A percentile compares a stretch with the other conserved stretches of the same genome.
Conservation (phyloP, 2,797 vertebrate species). For the Peromyscus melanophrys region DNA sequence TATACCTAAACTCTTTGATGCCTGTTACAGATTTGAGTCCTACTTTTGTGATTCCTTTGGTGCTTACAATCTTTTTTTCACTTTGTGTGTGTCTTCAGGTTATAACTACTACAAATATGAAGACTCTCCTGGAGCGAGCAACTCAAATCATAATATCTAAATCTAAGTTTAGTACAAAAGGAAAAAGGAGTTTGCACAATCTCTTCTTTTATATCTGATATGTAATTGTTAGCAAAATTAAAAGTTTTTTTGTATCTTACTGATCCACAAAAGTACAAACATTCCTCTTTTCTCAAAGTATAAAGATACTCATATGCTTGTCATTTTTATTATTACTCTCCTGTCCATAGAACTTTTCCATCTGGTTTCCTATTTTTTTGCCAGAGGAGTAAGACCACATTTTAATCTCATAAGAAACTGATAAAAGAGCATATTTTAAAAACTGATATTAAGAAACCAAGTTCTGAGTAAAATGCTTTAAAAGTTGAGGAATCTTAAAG, state of each 20-base stretch:
- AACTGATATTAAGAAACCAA: background rate
- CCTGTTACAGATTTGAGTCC: conserved; percentile 33
- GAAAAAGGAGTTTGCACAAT: background rate
- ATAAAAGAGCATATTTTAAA: background rate
- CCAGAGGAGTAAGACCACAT: background rate
- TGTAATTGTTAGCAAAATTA: conserved; percentile 34
- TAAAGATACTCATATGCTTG: background rate
- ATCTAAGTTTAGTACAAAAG: conserved; percentile 24
- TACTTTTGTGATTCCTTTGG: conserved; percentile 50
- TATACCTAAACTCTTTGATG: conserved; percentile 30
- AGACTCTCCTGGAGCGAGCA: background rate
- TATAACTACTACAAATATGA: conserved; percentile 43
- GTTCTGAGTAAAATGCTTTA: background rate
- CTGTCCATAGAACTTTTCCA: background rate
- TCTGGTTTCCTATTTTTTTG: background rate
- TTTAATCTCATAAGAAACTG: background rate
- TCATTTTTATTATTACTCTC: background rate
- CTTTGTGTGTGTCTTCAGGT: background rate
- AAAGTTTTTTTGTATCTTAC: background rate
- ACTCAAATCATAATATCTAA: conserved; percentile 63
- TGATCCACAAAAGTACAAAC: background rate
- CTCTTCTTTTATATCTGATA: background rate
- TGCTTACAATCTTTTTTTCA: conserved; percentile 37
- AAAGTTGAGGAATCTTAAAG: background rate
- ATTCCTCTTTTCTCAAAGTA: background rate